Base-by-base conservation (phyloP, 2,888 invertebrate species). In the Drosophila quinaria region DNA sequence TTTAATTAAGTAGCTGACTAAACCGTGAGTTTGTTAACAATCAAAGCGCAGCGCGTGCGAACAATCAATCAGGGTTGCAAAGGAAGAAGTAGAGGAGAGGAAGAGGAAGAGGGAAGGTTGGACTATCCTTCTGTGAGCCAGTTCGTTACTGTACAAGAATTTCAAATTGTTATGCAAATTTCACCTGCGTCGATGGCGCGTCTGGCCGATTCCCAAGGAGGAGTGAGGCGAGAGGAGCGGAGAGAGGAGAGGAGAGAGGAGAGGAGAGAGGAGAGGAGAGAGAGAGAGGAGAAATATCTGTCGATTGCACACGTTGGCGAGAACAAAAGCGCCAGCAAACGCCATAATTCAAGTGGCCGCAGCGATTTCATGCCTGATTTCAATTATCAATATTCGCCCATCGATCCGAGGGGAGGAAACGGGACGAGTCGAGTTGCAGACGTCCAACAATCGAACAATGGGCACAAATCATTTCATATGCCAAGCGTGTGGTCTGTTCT, bases 321-420 rank as follows among this genome's bases (percentile, higher is more conserved):
- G 89, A 89, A 87, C 89, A 89, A 85, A 87, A 87, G 89, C 87
- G 82, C 84, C 89, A 77, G 76, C 81, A 87, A 84, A 89, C 89
- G 89, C 87, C 89, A 89, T 85, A 89, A 85, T 87, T 85, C 87
- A 89, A 87, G 89, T 89, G 76, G 84, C 87, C 81, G 74, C 81
- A 74, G 78, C 82, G 89, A 86, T 86, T 86, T 86, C 74, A 89
- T 86, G 86, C 89, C 88, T 89, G 86, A 86, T 86, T 86, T 86
- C 88, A 89, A 89, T 86, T 89, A 86, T 86, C 89, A 86, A 86
- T 86, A 89, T 73, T 73, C 81, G 78, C 81, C 81, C 84, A 83
- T 81, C 81, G 81, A 81, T 67, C 75, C 51, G 55, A 55, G 41
- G 22, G 55, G 31, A 6, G 25, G 29, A 0, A 8, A 29, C 29